A percentile compares a stretch with the other conserved stretches of the same genome.
Conservation (phyloP, 2,797 vertebrate genomes). For the Argyrosomus regius region DNA sequence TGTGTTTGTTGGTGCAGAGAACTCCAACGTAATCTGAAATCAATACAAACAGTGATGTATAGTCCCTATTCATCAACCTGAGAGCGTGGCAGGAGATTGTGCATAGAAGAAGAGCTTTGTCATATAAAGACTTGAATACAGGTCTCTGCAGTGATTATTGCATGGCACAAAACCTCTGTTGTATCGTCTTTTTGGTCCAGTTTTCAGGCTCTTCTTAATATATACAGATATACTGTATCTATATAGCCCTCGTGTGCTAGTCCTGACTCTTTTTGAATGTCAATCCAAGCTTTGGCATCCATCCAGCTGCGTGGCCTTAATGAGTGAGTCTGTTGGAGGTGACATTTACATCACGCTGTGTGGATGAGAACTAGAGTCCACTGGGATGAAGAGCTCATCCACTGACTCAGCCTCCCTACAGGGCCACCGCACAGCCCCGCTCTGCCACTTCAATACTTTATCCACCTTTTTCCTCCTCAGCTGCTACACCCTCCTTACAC, state of each 20-base stretch:
- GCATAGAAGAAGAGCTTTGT: constrained; percentile 20
- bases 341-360: constrained; percentile 76
- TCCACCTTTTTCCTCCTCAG: constrained; percentile 10
- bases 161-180: background rate
- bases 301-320: constrained; percentile 66
- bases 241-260: background rate
- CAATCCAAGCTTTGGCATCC: constrained; percentile 41
- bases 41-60: constrained; percentile 62
- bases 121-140: constrained; percentile 4
- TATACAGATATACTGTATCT: background rate
- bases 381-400: constrained; percentile 71
- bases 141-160: constrained; percentile 26
- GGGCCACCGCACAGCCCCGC: constrained; percentile 19
- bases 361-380: constrained; percentile 62
- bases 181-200: background rate
- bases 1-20: constrained; percentile 71
- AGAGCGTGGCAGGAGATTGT: constrained; percentile 13
- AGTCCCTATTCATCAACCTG: constrained; percentile 55
- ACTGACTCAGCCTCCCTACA: constrained; percentile 38
- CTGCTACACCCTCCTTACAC: background rate
- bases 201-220: background rate
- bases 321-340: constrained; percentile 66
- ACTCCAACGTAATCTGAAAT: constrained; percentile 67
- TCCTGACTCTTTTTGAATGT: constrained; percentile 42
- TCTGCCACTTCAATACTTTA: constrained; percentile 47